Conservation (phyloP, 2,797 vertebrate genomes). For the Takifugu ocellatus region DNA sequence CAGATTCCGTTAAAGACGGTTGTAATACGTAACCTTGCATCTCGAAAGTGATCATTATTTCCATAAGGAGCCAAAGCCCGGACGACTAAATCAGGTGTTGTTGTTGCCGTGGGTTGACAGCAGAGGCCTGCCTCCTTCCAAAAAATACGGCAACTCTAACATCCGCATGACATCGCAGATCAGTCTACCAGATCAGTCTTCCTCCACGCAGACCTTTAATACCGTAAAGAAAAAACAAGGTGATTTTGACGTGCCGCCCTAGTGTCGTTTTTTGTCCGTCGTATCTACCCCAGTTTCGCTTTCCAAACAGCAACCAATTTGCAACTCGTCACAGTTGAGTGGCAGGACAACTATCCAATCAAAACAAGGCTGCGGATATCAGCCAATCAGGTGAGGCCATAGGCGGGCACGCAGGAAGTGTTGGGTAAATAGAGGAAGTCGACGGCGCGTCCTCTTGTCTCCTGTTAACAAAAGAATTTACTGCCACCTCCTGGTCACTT, state of each 20-base stretch:
- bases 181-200: background rate
- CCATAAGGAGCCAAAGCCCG: background rate
- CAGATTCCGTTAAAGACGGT: too few relatives aligned
- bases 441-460: constrained; percentile 23
- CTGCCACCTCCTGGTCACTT: constrained; percentile 33
- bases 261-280: constrained; percentile 33
- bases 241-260: accelerated
- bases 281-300: constrained; percentile 57
- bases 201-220: too few relatives aligned
- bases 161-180: constrained; percentile 3
- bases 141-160: constrained; percentile 21
- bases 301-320: constrained; percentile 49
- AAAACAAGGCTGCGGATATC: accelerated
- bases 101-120: constrained; percentile 50
- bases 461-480: constrained; percentile 4
- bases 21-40: too few relatives aligned
- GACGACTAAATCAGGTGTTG: constrained; percentile 40
- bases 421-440: background rate
- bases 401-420: constrained; percentile 27
- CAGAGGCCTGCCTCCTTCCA: constrained; percentile 48
- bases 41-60: too few relatives aligned
- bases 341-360: constrained; percentile 39
- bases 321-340: constrained; percentile 22
- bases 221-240: background rate
- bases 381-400: constrained; percentile 32